Evolutionary conservation across 2,113 vertebrate species (phyloP).

Genomic region (Prunella fulvescens): DNA sequence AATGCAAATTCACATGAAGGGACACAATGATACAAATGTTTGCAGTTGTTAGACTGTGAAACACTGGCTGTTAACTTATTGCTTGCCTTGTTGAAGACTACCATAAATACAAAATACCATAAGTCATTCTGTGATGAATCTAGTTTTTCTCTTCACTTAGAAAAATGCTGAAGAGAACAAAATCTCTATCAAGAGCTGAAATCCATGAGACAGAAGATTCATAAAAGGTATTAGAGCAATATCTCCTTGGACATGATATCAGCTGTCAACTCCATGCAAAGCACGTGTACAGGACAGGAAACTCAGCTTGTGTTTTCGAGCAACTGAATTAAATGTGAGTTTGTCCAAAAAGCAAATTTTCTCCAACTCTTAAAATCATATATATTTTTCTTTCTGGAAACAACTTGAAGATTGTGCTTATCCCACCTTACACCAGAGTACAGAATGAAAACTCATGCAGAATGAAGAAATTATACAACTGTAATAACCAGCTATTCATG

Average conservation of each 20-base stretch:
- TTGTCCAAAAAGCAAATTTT: neutral
- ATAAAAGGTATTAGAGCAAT: neutral
- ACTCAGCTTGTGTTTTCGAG: neutral
- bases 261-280: neutral
- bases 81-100: neutral
- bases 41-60: neutral
- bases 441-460: neutral
- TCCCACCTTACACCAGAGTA: neutral
- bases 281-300: neutral
- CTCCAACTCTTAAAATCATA: neutral
- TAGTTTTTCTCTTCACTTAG: neutral
- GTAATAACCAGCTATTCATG: neutral
- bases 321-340: neutral
- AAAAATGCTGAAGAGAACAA: neutral
- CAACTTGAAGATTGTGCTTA: neutral
- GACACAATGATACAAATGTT: neutral
- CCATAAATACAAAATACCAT: neutral
- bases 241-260: neutral
- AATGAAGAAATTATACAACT: neutral
- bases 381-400: neutral
- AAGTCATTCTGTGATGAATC: neutral
- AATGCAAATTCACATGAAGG: neutral
- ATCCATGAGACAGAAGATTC: neutral
- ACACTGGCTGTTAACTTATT: neutral
- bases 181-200: neutral